Evolutionary conservation across 2,888 invertebrate genomes (phyloP), one percentile per base, ranked within the genome.

Genomic region (Acleris laterana): DNA sequence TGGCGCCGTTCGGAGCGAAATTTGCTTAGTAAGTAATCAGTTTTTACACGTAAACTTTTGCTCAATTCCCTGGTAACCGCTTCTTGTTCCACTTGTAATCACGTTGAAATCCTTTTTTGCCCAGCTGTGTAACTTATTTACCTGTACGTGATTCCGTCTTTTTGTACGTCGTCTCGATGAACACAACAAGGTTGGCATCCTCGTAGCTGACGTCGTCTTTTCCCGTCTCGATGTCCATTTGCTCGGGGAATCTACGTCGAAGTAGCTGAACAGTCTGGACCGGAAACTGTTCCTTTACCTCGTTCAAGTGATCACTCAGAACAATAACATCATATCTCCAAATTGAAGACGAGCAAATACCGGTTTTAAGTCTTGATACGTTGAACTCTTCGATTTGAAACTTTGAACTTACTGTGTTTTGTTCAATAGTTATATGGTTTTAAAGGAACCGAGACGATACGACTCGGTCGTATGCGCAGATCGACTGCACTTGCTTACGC

Each of bases 141-240:
- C 66, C 62, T 22, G 53, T 5, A 38, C 3, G 46, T 16, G 49
- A 13, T 19, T 44, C 55, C 5, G 20, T 17, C 19, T 51, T 71
- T 20, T 53, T 71, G 66, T 65, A 81, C n/a, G 57, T 68, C 22
- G 83, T 71, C 49, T 80, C 75, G 9, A 76, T 79, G 68, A 85
- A 92, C 44, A 88, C 87, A 17, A 90, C 71, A 17, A 87, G 80
- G 68, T 75, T 80, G 3, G 85, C 83, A 66, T 89, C 89, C 71
- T 90, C 89, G 11, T 81, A 72, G 75, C 88, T 87, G 38, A 81
- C 69, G 62, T 88, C 85, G 69, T 89, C 87, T 71, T 82, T 85
- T 9, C 74, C 83, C 9, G 75, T 73, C 78, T 91, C 89, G 58
- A 88, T 70, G 71, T 90, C 85, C 92, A 92, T 91, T 71, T 73